Evolutionary conservation across 1,140 invertebrate species (phyloP).

Genomic region (Zophobas atratus): DNA sequence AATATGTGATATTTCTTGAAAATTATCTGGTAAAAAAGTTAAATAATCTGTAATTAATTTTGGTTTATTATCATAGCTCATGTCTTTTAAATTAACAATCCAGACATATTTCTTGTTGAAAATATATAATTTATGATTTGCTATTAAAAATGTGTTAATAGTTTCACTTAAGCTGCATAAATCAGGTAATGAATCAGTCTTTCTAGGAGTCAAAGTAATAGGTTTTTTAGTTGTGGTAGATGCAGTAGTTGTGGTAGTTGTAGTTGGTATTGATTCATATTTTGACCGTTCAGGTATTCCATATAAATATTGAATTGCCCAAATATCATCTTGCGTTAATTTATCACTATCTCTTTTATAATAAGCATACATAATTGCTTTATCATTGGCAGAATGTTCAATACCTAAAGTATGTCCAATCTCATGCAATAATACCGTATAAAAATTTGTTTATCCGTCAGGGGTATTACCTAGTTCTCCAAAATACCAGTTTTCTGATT

Average conservation of each 20-base stretch:
- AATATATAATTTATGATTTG: conserved; percentile 40
- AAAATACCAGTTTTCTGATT: conserved; percentile 47
- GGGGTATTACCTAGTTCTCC: conserved; percentile 32
- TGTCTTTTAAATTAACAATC: not conserved
- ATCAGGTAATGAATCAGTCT: conserved; percentile 31
- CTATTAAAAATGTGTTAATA: conserved; percentile 48
- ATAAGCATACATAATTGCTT: conserved; percentile 33
- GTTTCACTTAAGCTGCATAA: conserved; percentile 35
- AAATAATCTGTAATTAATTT: conserved; percentile 42
- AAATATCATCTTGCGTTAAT: conserved; percentile 6
- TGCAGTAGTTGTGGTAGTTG: conserved; percentile 35
- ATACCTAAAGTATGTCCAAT: too few species aligned
- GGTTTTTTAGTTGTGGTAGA: conserved; percentile 19
- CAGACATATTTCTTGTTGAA: conserved; percentile 41
- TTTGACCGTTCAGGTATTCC: conserved; percentile 44
- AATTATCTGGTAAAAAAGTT: conserved; percentile 44
- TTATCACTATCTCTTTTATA: conserved; percentile 10
- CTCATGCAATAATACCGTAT: too few species aligned
- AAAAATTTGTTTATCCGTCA: conserved; percentile 14
- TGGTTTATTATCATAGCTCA: conserved; percentile 32
- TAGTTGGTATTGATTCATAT: conserved; percentile 45
- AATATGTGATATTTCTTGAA: conserved; percentile 35
- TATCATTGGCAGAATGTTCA: not conserved
- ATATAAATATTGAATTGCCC: not conserved
- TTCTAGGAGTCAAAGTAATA: conserved; percentile 33